Conservation (phyloP, 1,140 invertebrate species). For the Drosophila albomicans region DNA sequence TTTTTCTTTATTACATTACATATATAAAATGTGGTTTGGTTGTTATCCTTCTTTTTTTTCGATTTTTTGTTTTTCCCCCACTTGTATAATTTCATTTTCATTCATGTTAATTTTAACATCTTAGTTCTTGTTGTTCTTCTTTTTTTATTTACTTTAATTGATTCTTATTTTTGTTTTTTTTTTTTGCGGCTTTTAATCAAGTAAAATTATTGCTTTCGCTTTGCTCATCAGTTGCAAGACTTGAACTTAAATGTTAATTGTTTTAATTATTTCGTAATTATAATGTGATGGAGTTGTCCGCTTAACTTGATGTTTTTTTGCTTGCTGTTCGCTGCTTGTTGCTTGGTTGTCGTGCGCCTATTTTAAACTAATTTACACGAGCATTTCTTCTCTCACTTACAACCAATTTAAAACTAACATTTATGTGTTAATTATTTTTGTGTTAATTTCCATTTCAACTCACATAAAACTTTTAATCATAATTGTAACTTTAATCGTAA, state of each 20-base stretch:
- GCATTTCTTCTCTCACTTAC: constrained; percentile 65
- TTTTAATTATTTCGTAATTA: constrained; percentile 61
- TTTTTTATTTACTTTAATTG: constrained; percentile 36
- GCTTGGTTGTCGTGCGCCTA: constrained; percentile 39
- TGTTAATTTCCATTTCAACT: constrained; percentile 36
- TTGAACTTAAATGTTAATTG: constrained; percentile 62
- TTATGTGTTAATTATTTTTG: constrained; percentile 42
- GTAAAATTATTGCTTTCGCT: constrained; percentile 77
- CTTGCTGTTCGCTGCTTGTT: not conserved
- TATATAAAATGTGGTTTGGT: constrained; percentile 62
- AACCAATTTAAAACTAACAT: constrained; percentile 78
- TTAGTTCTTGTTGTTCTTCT: constrained; percentile 46
- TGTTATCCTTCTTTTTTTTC: constrained; percentile 20
- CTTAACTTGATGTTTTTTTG: constrained; percentile 10
- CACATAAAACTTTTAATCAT: constrained; percentile 36
- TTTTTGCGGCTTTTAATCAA: constrained; percentile 49
- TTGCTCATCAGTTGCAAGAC: constrained; percentile 69
- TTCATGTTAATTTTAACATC: constrained; percentile 54
- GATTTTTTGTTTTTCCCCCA: constrained; percentile 47
- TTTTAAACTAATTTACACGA: constrained; percentile 69
- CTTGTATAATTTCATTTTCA: constrained; percentile 62
- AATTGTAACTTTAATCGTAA: constrained; percentile 27
- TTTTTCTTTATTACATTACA: constrained; percentile 27
- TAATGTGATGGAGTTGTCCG: constrained; percentile 56
- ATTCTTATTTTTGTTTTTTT: constrained; percentile 16